Conservation (phyloP, 2,113 vertebrate species). For the Tympanuchus pallidicinctus region DNA sequence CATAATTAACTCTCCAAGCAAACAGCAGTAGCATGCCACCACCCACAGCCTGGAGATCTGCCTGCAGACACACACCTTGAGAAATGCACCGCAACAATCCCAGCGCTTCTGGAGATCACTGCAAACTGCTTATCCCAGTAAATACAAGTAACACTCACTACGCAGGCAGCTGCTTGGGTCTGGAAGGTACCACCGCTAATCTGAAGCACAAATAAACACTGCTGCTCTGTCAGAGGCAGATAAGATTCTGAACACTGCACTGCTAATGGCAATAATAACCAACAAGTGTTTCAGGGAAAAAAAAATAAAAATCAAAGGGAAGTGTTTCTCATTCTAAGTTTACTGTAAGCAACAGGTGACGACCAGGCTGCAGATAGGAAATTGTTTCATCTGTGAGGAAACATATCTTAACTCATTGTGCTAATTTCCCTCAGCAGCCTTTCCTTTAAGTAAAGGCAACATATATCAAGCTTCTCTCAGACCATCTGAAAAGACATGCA, state of each 20-base stretch:
- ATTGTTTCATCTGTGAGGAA: conserved; percentile 39
- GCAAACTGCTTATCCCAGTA: background rate
- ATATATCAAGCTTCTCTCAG: background rate
- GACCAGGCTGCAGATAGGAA: conserved; percentile 27
- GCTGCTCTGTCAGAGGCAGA: background rate
- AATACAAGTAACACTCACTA: background rate
- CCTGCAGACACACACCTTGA: background rate
- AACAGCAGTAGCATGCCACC: background rate
- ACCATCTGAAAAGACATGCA: background rate
- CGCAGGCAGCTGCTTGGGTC: background rate
- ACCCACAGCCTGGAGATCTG: background rate
- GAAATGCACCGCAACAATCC: background rate
- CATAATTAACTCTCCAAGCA: background rate
- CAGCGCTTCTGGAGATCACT: background rate
- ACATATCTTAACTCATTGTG: conserved; percentile 26
- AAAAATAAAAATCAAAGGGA: background rate
- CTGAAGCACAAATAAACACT: background rate
- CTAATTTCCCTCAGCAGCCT: background rate
- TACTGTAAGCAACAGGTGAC: background rate
- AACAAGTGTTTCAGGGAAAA: background rate
- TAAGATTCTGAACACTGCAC: background rate
- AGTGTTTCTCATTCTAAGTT: conserved; percentile 8
- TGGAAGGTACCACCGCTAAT: background rate
- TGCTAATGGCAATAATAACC: conserved; percentile 19
- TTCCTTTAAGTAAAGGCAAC: background rate